Evolutionary conservation across 2,888 invertebrate species (phyloP).

Genomic region (Automeris io): DNA sequence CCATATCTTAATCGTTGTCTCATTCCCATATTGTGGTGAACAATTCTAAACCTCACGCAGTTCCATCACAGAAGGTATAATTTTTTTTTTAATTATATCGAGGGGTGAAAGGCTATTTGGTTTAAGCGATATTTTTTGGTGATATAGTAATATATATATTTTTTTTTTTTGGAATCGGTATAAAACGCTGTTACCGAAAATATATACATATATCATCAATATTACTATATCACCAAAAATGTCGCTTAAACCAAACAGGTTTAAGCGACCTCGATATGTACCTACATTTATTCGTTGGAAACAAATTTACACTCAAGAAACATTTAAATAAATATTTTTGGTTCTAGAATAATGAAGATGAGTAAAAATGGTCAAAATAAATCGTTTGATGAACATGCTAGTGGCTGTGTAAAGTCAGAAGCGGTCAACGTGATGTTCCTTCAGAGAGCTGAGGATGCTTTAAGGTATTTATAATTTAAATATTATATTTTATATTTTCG

Average conservation of each 20-base stretch:
- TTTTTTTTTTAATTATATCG: neutral
- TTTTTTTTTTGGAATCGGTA: too few species aligned
- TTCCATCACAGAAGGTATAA: too few species aligned
- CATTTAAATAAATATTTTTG: slow-evolving; percentile 5
- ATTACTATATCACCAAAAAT: too few species aligned
- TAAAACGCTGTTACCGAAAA: too few species aligned
- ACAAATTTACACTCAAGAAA: neutral
- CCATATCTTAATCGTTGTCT: neutral
- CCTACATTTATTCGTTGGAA: neutral
- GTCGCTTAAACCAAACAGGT: too few species aligned
- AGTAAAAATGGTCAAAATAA: slow-evolving; percentile 89
- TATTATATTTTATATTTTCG: neutral
- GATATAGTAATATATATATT: too few species aligned
- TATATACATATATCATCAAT: too few species aligned
- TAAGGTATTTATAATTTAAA: slow-evolving; percentile 19
- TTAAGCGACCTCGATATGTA: too few species aligned
- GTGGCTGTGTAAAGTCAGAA: slow-evolving; percentile 84
- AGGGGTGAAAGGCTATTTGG: too few species aligned
- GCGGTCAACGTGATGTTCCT: slow-evolving; percentile 80
- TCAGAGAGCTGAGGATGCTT: slow-evolving; percentile 75
- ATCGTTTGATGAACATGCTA: slow-evolving; percentile 86
- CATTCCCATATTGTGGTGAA: too few species aligned
- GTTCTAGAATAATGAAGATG: slow-evolving; percentile 49
- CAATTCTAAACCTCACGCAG: too few species aligned
- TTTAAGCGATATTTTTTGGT: too few species aligned